Conservation (phyloP, 2,888 invertebrate genomes). For the Diloba caeruleocephala region DNA sequence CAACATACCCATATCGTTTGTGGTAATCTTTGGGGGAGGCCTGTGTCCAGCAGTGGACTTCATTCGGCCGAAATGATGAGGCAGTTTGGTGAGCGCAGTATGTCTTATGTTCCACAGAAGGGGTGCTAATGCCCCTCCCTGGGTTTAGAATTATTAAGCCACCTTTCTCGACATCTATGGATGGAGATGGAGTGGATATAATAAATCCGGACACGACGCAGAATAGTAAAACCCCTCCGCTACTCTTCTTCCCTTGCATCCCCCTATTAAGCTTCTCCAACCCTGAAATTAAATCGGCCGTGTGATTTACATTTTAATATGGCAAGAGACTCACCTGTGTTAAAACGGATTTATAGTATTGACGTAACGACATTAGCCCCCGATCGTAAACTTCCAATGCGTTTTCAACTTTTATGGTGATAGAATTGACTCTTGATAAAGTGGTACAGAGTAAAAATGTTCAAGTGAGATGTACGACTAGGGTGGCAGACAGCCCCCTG, state of each 20-base stretch:
- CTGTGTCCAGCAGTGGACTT: too few relatives aligned
- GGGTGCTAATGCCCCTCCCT: too few relatives aligned
- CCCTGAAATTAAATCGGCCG: constrained; percentile 87
- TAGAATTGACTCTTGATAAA: constrained; percentile 50
- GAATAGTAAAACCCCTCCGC: constrained; percentile 46
- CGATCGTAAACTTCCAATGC: constrained; percentile 55
- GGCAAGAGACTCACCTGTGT: constrained; percentile 84
- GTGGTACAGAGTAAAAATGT: constrained; percentile 4
- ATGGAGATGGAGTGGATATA: too few relatives aligned
- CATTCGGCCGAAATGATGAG: too few relatives aligned
- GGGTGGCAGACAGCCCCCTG: not conserved
- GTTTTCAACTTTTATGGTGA: constrained; percentile 63
- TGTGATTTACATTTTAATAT: constrained; percentile 89
- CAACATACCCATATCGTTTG: too few relatives aligned
- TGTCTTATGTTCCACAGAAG: too few relatives aligned
- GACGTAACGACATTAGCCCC: constrained; percentile 73
- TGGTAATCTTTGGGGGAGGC: too few relatives aligned
- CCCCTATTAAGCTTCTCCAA: constrained; percentile 76
- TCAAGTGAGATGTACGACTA: not conserved
- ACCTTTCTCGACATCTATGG: too few relatives aligned
- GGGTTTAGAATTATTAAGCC: too few relatives aligned
- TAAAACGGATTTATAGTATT: constrained; percentile 85
- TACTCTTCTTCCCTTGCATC: constrained; percentile 48
- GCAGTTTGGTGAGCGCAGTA: too few relatives aligned
- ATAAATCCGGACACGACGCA: too few relatives aligned